phyloP scores from a whole-genome alignment of 1,140 invertebrate species.

The Eriocheir sinensis region DNA sequence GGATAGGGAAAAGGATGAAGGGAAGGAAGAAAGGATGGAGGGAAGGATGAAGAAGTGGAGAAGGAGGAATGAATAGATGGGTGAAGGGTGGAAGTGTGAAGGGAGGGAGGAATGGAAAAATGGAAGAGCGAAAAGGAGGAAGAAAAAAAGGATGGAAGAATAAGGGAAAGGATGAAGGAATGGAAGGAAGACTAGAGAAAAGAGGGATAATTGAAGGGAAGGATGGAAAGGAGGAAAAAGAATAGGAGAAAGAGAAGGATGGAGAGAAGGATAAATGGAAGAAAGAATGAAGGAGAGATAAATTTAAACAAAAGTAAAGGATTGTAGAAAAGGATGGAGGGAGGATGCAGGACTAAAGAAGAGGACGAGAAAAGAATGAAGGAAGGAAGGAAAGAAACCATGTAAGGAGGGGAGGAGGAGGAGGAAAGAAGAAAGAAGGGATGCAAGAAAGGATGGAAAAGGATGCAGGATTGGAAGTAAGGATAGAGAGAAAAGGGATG shows the following conservation, averaged over 20 bases:
- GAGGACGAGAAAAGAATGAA: not conserved
- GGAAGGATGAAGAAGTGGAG: too few species aligned
- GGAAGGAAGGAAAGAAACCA: not conserved
- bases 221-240: not conserved
- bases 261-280: not conserved
- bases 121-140: not conserved
- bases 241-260: not conserved
- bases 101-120: not conserved
- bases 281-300: not conserved
- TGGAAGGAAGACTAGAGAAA: not conserved
- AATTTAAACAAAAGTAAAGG: not conserved
- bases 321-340: not conserved
- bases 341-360: not conserved
- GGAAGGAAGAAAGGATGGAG: not conserved
- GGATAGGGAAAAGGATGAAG: not conserved
- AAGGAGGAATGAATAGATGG: not conserved
- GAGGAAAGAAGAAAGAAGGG: not conserved
- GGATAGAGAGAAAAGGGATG: not conserved
- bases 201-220: not conserved
- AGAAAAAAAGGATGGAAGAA: too few species aligned
- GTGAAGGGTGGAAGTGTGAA: not conserved
- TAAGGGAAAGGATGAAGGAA: not conserved
- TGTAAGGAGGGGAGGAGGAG: not conserved
- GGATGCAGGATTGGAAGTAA: not conserved
- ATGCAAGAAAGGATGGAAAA: not conserved